Evolutionary conservation across 92 coral and sea anemone genomes (phyloP), one percentile per base, ranked within the genome.

Genomic region (Epizoanthus fatuus): DNA sequence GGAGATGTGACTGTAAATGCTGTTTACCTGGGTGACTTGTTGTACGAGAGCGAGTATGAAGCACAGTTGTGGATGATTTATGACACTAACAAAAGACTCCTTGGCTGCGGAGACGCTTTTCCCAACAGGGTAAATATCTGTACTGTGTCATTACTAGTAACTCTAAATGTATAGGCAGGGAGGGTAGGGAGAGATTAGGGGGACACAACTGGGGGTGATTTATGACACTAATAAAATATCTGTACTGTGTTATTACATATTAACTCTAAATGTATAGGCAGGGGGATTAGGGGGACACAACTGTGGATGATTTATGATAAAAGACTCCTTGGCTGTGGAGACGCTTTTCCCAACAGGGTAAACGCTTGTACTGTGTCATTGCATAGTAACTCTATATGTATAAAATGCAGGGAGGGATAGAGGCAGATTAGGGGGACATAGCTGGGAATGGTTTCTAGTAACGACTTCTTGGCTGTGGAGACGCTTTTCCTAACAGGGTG

Each of bases 11-110:
- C 89, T 47, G 87, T 92, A 74, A 95, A 97, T 84, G 99, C 94
- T 3, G 94, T 92, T 7, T 94, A 95, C 55, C 83, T 97, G 89
- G 90, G 98, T 72, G 99, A 97, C 53, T 80, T 97, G 68, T 81
- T 97, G 14, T 97, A 97, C 86, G 99, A 97, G 71, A 93, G 98
- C 59, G 99, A 97, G 37, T 97, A 95, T 72, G 98, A 95, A 77
- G 93, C 98, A 9, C 99, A 97, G 78, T 63, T 97, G 60, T 97
- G 99, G 99, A 97, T 97, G 91, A 16, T 97, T 29, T 97, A 93
- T 40, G 99, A 97, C 89, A 76, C 96, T 20, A 97, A 95, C 73
- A 97, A 97, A 79, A 88, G 95, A 87, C 87, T 92, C 58, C 58
- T 97, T 58, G 96, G 94, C 40, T 92, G 95, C 51, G 99, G 99